phyloP scores from a whole-genome alignment of 2,797 vertebrate genomes.

The Pristis pectinata region DNA sequence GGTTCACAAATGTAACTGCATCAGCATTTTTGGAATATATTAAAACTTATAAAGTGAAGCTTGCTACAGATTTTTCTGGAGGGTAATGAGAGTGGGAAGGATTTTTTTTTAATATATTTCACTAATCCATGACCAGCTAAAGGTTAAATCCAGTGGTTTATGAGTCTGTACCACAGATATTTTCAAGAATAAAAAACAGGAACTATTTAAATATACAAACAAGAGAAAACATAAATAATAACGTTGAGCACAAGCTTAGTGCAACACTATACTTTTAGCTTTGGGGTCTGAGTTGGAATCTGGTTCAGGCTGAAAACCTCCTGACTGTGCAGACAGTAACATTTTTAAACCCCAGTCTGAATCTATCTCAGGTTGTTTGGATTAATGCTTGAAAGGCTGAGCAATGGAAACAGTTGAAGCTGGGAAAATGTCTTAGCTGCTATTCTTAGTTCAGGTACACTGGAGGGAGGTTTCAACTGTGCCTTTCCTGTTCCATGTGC shows the following conservation, averaged over 20 bases:
- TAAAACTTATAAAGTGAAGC: neutral
- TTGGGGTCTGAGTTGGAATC: neutral
- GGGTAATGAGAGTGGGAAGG: neutral
- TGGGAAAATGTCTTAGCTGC: neutral
- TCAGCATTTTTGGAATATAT: conserved; percentile 1
- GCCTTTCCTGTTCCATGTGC: too few species aligned
- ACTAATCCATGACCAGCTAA: neutral
- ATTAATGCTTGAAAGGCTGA: neutral
- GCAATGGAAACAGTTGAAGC: neutral
- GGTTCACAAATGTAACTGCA: neutral
- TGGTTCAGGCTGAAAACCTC: neutral
- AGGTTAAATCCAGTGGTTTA: neutral
- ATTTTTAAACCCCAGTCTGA: neutral
- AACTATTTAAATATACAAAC: conserved; percentile 14
- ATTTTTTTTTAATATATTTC: neutral
- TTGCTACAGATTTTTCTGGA: neutral
- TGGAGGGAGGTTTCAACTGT: neutral
- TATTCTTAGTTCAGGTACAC: neutral
- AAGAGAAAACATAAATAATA: conserved; percentile 1
- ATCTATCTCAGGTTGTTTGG: neutral
- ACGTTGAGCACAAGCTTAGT: neutral
- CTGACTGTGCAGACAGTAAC: neutral
- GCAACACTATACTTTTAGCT: neutral
- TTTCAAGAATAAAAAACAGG: neutral
- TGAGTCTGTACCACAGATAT: neutral